phyloP scores from a whole-genome alignment of 2,113 vertebrate genomes.

The Pedionomus torquatus region DNA sequence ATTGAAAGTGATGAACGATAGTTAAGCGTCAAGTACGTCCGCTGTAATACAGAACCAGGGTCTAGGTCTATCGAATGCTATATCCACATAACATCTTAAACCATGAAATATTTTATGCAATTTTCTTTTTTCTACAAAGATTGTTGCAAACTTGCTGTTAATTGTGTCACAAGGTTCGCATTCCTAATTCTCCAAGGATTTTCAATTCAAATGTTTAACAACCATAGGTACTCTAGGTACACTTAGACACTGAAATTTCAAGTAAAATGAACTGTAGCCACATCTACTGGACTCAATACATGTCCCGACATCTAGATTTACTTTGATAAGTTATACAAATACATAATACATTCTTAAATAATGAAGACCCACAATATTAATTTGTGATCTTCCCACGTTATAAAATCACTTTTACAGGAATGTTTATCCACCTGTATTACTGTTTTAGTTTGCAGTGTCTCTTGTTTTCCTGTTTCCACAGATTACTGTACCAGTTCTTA shows the following conservation, averaged over 20 bases:
- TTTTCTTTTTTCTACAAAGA: conserved; percentile 61
- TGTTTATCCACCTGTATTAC: conserved; percentile 71
- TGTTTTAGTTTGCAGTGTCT: conserved; percentile 71
- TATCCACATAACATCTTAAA: conserved; percentile 68
- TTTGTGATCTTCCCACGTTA: conserved; percentile 73
- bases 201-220: conserved; percentile 62
- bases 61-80: conserved; percentile 70
- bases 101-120: conserved; percentile 43
- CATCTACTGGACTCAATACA: conserved; percentile 75
- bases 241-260: conserved; percentile 80
- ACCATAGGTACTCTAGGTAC: conserved; percentile 73
- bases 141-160: conserved; percentile 58
- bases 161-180: conserved; percentile 57
- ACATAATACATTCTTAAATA: conserved; percentile 88
- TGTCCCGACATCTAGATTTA: conserved; percentile 76
- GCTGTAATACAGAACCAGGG: conserved; percentile 68
- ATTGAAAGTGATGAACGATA: conserved; percentile 13
- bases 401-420: conserved; percentile 72
- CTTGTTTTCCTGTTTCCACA: conserved; percentile 63
- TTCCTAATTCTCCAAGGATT: conserved; percentile 57
- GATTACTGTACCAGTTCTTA: conserved; percentile 75
- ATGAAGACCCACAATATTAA: conserved; percentile 79
- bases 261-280: conserved; percentile 82
- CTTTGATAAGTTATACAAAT: conserved; percentile 82
- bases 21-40: conserved; percentile 44